A percentile compares a stretch with the other conserved stretches of the same genome.
Evolutionary conservation across 2,888 invertebrate species (phyloP).

Genomic region (Nomada fucata): DNA sequence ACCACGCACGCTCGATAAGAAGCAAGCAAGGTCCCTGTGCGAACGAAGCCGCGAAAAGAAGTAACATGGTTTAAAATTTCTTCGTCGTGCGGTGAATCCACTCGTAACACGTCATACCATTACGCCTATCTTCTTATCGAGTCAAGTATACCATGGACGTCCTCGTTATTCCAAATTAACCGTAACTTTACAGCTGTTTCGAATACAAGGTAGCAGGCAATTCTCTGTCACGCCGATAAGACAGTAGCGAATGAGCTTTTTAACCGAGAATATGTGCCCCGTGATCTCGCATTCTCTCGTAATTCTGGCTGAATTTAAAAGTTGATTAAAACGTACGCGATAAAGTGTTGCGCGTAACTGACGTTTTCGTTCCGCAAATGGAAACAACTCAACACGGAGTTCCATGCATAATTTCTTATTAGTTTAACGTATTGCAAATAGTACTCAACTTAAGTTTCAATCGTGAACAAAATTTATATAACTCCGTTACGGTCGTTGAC

Average conservation of each 20-base stretch:
- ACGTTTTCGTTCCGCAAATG: background rate
- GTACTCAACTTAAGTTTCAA: too few relatives aligned
- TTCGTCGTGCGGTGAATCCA: background rate
- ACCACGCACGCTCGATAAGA: too few relatives aligned
- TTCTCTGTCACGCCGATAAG: slow-evolving; percentile 9
- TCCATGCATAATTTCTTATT: too few relatives aligned
- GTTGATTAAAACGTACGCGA: background rate
- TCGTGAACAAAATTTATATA: too few relatives aligned
- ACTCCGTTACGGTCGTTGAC: too few relatives aligned
- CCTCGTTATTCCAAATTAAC: slow-evolving; percentile 21
- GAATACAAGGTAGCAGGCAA: background rate
- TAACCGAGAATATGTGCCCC: background rate
- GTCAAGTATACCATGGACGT: background rate
- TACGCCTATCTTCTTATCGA: slow-evolving; percentile 12
- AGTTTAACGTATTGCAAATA: too few relatives aligned
- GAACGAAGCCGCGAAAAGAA: background rate
- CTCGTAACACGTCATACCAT: too few relatives aligned
- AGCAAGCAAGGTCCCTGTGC: too few relatives aligned
- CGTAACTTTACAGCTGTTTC: background rate
- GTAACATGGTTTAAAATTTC: background rate
- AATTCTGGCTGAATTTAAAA: background rate
- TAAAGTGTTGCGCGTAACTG: background rate
- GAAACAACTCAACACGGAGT: background rate
- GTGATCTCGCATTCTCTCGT: background rate
- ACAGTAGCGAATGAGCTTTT: background rate